A percentile compares a stretch with the other conserved stretches of the same genome.
These are phyloP conservation scores for Drosophila affinis DNA, from an alignment of 2,888 invertebrate species.

Conservation along the genomic window DNA sequence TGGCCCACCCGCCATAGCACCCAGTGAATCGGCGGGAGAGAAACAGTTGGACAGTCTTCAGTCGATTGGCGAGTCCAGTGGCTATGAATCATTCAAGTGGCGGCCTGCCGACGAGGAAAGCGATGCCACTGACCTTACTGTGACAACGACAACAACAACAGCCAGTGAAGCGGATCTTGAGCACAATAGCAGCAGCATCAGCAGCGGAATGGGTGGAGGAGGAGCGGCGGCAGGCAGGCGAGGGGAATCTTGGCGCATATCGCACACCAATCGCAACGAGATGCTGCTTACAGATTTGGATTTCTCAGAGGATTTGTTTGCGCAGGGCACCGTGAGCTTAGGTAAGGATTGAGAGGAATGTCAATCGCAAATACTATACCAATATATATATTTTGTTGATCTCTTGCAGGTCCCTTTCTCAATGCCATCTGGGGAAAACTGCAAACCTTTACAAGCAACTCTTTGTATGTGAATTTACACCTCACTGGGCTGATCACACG, in stretches of 20 bases:
- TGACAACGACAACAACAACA: slow-evolving; percentile 39
- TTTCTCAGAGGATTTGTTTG: slow-evolving; percentile 84
- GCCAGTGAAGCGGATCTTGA: slow-evolving; percentile 75
- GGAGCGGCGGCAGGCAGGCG: slow-evolving; percentile 25
- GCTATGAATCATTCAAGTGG: slow-evolving; percentile 89
- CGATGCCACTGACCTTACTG: slow-evolving; percentile 53
- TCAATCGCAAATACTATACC: neutral
- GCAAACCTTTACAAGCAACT: slow-evolving; percentile 92
- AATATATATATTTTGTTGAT: neutral
- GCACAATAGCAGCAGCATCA: slow-evolving; percentile 62
- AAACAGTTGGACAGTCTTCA: slow-evolving; percentile 86
- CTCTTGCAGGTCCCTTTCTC: slow-evolving; percentile 89
- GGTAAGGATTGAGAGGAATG: slow-evolving; percentile 64
- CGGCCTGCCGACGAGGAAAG: slow-evolving; percentile 85
- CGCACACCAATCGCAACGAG: slow-evolving; percentile 78
- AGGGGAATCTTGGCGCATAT: slow-evolving; percentile 80
- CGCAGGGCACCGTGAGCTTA: slow-evolving; percentile 84
- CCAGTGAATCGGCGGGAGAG: slow-evolving; percentile 69
- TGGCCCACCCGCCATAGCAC: slow-evolving; percentile 6
- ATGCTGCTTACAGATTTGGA: slow-evolving; percentile 82
- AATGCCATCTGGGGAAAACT: slow-evolving; percentile 91
- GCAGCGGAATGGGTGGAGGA: slow-evolving; percentile 27
- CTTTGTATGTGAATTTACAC: slow-evolving; percentile 93
- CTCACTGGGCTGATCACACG: slow-evolving; percentile 94
- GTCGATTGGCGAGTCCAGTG: slow-evolving; percentile 89